phyloP scores from a whole-genome alignment of 2,113 vertebrate species.

The Mirza zaza region DNA sequence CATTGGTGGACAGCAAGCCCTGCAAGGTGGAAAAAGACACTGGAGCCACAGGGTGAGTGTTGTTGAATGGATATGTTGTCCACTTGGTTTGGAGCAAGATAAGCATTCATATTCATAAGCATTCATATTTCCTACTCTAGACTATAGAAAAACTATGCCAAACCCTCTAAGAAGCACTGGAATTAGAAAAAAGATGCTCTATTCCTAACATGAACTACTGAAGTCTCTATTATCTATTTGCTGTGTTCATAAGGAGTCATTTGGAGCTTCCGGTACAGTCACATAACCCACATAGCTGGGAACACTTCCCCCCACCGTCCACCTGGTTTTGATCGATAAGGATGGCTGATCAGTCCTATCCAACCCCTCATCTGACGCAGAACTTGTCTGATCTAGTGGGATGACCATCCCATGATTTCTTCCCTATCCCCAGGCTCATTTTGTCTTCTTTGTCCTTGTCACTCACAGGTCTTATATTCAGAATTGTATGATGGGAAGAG shows the following conservation, averaged over 20 bases:
- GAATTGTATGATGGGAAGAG: not conserved
- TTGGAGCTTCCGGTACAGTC: not conserved
- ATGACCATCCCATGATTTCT: not conserved
- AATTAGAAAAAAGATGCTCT: not conserved
- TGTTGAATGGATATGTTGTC: not conserved
- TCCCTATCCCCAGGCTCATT: not conserved
- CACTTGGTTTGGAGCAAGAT: not conserved
- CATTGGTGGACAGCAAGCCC: not conserved
- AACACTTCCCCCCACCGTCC: not conserved
- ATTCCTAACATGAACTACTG: not conserved
- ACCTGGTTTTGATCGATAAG: not conserved
- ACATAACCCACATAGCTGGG: not conserved
- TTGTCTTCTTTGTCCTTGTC: not conserved
- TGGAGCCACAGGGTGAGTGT: accelerated
- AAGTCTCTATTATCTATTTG: not conserved
- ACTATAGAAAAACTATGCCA: not conserved
- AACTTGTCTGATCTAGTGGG: not conserved
- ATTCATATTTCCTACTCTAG: not conserved
- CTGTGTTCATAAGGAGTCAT: not conserved
- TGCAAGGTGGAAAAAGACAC: not conserved
- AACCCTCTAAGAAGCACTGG: not conserved
- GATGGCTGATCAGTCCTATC: not conserved
- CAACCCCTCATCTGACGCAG: not conserved
- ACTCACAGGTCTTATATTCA: not conserved
- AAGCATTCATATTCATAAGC: not conserved